These are phyloP conservation scores for Heterohyrax brucei DNA, from an alignment of 2,797 vertebrate species.

Conservation along the genomic window DNA sequence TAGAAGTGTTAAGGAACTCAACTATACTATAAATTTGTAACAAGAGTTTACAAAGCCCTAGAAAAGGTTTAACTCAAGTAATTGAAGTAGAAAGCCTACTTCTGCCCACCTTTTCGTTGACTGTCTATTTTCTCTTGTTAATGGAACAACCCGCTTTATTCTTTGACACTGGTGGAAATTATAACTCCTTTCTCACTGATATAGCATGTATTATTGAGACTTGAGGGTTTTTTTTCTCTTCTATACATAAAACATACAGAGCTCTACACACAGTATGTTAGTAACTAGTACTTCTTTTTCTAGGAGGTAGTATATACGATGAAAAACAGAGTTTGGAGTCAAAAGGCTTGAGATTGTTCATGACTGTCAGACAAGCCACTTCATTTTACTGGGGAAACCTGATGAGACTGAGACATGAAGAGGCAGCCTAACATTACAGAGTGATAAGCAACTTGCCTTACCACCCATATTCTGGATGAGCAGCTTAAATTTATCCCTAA, in stretches of 20 bases:
- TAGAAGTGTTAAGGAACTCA: slow-evolving; percentile 38
- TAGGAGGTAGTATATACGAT: background rate
- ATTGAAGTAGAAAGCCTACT: background rate
- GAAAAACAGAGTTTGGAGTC: background rate
- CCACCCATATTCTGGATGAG: too few relatives aligned
- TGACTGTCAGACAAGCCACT: slow-evolving; percentile 27
- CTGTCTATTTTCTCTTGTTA: slow-evolving; percentile 37
- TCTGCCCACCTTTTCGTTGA: slow-evolving; percentile 2
- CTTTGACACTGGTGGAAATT: slow-evolving; percentile 21
- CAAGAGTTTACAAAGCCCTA: slow-evolving; percentile 40
- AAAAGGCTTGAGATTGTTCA: background rate
- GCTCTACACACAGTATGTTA: background rate
- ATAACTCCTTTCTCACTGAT: background rate
- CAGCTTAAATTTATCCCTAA: too few relatives aligned
- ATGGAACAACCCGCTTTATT: slow-evolving; percentile 17
- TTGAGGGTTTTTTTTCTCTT: background rate
- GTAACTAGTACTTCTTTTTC: background rate
- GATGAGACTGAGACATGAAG: too few relatives aligned
- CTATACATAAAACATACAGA: background rate
- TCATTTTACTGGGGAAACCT: background rate
- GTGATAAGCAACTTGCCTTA: too few relatives aligned
- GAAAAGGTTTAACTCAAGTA: slow-evolving; percentile 51
- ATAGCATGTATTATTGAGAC: background rate
- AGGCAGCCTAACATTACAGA: too few relatives aligned
- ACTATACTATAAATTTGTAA: slow-evolving; percentile 60